A percentile compares a stretch with the other conserved stretches of the same genome.
These are phyloP conservation scores for Reticulitermes speratus DNA, from an alignment of 1,140 invertebrate genomes.

Conservation along the genomic window DNA sequence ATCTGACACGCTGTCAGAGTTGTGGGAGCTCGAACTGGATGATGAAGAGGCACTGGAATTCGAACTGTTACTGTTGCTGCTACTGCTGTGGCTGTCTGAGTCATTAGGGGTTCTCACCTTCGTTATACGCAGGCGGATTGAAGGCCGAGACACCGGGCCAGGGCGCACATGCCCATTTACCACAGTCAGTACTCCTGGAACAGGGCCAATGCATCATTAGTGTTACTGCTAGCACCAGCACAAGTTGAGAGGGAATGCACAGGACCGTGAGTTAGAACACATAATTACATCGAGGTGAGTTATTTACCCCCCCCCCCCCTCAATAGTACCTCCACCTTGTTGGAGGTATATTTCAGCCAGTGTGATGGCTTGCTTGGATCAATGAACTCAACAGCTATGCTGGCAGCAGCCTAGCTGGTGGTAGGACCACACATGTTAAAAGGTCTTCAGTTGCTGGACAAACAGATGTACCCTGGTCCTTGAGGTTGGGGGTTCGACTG, in stretches of 20 bases:
- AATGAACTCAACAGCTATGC: no score
- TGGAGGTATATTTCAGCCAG: no score
- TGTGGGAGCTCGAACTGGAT: not conserved
- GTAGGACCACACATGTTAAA: no score
- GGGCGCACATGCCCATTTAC: conserved; percentile 46
- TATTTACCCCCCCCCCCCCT: no score
- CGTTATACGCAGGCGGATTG: conserved; percentile 42
- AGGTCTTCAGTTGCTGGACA: no score
- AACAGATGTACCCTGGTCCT: no score
- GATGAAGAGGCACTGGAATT: not conserved
- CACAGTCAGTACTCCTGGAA: conserved; percentile 46
- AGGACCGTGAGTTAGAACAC: not conserved
- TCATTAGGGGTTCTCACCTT: not conserved
- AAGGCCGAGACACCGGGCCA: conserved; percentile 39
- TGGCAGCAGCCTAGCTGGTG: no score
- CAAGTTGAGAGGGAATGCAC: not conserved
- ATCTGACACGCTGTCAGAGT: conserved; percentile 11
- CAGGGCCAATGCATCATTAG: not conserved
- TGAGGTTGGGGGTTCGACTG: no score
- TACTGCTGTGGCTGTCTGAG: not conserved
- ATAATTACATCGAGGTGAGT: not conserved
- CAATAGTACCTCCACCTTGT: no score
- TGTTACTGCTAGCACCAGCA: not conserved
- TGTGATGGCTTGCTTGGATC: no score
- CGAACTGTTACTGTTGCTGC: not conserved